Percentiles rank a stretch among this genome's conserved stretches.
These are phyloP conservation scores for Salvelinus sp. DNA, from an alignment of 2,113 vertebrate species.

Conservation along the genomic window DNA sequence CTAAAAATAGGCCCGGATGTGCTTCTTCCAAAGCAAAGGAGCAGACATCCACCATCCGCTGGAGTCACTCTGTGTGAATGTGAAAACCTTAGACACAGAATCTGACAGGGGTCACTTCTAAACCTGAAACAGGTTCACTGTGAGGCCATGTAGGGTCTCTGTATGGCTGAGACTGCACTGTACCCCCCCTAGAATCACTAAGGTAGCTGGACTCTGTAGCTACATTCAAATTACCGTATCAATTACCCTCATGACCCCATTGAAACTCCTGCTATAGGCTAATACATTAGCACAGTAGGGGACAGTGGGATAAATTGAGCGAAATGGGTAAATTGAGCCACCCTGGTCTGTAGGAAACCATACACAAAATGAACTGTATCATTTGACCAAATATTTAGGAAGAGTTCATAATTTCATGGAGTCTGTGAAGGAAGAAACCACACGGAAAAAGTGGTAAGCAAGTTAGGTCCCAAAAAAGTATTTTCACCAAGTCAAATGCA, in stretches of 20 bases:
- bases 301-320: no score
- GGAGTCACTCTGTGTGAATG: conserved; percentile 65
- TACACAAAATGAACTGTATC: no score
- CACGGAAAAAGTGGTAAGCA: no score
- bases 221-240: neutral
- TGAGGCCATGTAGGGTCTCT: neutral
- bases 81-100: conserved; percentile 57
- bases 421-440: no score
- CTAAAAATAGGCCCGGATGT: conserved; percentile 71
- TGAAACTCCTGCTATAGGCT: neutral
- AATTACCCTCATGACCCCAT: neutral
- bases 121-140: conserved; percentile 40
- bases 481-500: no score
- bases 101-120: conserved; percentile 60
- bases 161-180: neutral
- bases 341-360: no score
- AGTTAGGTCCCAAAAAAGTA: no score
- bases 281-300: neutral
- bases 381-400: no score
- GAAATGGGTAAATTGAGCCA: no score
- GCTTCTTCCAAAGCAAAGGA: conserved; percentile 64
- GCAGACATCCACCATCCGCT: conserved; percentile 51
- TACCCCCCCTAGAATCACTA: no score
- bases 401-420: no score
- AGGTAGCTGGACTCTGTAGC: no score